phyloP scores from a whole-genome alignment of 2,113 vertebrate species.

The Pygoscelis adeliae region DNA sequence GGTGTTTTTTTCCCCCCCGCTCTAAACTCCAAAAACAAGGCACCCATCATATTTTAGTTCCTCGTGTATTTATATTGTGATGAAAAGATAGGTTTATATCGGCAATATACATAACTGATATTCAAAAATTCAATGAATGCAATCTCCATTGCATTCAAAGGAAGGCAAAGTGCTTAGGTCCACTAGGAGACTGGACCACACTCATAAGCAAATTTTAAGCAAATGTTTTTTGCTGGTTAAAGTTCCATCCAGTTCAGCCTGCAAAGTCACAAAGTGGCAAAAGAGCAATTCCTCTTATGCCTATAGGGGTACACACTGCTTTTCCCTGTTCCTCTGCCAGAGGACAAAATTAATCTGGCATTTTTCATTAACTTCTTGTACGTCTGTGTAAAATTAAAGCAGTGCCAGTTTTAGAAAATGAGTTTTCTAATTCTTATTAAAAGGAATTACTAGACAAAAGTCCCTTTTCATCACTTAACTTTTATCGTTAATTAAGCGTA shows the following conservation, averaged over 20 bases:
- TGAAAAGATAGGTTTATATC: background rate
- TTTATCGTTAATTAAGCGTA: background rate
- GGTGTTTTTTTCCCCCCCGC: rapidly evolving
- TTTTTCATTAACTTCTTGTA: background rate
- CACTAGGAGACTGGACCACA: background rate
- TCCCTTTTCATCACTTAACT: background rate
- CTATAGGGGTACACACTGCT: background rate
- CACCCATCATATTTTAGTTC: background rate
- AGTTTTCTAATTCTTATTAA: background rate
- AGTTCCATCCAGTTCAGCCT: background rate
- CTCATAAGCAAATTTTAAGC: background rate
- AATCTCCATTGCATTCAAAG: background rate
- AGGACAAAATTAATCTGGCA: background rate
- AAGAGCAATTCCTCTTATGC: background rate
- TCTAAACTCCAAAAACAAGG: background rate
- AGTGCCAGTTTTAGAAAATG: background rate
- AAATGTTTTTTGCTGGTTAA: background rate
- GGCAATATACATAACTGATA: background rate
- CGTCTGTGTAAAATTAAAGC: background rate
- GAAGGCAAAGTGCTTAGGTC: background rate
- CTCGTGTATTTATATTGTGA: background rate
- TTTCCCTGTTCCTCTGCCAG: background rate
- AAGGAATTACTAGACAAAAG: background rate
- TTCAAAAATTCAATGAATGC: background rate
- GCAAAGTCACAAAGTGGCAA: background rate